Base-by-base conservation (phyloP, 2,113 vertebrate genomes). In the Catagonus wagneri region DNA sequence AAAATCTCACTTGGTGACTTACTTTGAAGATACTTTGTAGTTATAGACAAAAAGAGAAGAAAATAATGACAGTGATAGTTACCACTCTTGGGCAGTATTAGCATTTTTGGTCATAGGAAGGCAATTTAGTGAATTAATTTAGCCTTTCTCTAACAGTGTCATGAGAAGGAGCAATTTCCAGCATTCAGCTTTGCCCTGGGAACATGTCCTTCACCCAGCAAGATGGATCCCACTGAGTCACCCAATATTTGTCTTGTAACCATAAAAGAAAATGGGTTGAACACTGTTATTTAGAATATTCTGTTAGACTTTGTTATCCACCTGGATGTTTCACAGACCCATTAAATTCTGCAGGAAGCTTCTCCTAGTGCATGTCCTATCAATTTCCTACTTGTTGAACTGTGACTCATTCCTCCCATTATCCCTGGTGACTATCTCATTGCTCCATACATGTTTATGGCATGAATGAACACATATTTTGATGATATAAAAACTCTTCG, bases 1-100 rank as follows among this genome's bases (percentile, higher is more conserved):
- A 56, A 58, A 75, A 36, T 65, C 76, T 83, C 58, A 79, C 19
- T 80, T 95, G 78, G 7, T 20, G 34, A 32, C 7, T 96, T 86
- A 39, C 85, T 91, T 93, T 93, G 75, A 83, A 97, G 6, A 11
- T 80, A 44, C 79, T 92, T 93, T 71, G 89, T 87, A 87, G 72
- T 74, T 61, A 81, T 29, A 58, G 50, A n/a, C 15, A 80, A 69
- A 96, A 94, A 89, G 50, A 87, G 54, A 83, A 94, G 63, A 95
- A 91, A 95, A 86, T 54, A 68, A 88, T 66, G n/a, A 58, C 12
- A 34, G 29, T 71, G 19, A 89, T 81, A 23, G 23, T 81, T 76
- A 92, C 54, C 79, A 72, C 56, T 80, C 25, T 91, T 71, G 79
- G 75, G 34, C 60, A 75, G 7, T 29, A 44, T 92, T 88, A 80